These are phyloP conservation scores for Trichopria drosophilae DNA, from an alignment of 2,888 invertebrate species.

Conservation along the genomic window DNA sequence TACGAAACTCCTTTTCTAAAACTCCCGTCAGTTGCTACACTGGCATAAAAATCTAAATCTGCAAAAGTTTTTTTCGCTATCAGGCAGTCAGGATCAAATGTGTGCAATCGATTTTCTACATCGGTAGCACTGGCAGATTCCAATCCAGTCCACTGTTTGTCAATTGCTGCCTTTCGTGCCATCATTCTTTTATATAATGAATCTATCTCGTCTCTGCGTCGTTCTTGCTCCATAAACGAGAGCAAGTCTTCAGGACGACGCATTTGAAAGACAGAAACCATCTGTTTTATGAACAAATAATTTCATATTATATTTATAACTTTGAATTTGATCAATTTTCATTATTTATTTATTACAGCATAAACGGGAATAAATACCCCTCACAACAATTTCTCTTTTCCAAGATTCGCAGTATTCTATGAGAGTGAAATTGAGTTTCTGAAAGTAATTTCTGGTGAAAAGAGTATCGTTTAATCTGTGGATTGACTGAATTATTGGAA, in stretches of 20 bases:
- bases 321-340: slow-evolving; percentile 9
- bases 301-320: not conserved
- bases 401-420: too few species aligned
- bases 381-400: too few species aligned
- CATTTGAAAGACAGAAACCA: slow-evolving; percentile 74
- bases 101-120: slow-evolving; percentile 64
- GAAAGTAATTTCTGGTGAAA: too few species aligned
- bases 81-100: slow-evolving; percentile 68
- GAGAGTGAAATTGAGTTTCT: too few species aligned
- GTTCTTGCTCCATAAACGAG: slow-evolving; percentile 76
- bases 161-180: slow-evolving; percentile 67
- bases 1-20: slow-evolving; percentile 60
- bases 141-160: slow-evolving; percentile 64
- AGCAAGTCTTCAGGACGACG: slow-evolving; percentile 74
- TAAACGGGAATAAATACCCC: too few species aligned
- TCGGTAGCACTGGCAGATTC: slow-evolving; percentile 67
- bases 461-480: too few species aligned
- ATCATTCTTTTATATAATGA: slow-evolving; percentile 68
- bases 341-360: too few species aligned
- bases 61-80: slow-evolving; percentile 66
- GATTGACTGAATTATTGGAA: too few species aligned
- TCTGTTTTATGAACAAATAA: slow-evolving; percentile 59
- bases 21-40: slow-evolving; percentile 64
- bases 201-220: slow-evolving; percentile 66
- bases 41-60: slow-evolving; percentile 70